A percentile compares a stretch with the other conserved stretches of the same genome.
Conservation (phyloP, 2,797 vertebrate species). For the Orientallactaga sibirica region DNA sequence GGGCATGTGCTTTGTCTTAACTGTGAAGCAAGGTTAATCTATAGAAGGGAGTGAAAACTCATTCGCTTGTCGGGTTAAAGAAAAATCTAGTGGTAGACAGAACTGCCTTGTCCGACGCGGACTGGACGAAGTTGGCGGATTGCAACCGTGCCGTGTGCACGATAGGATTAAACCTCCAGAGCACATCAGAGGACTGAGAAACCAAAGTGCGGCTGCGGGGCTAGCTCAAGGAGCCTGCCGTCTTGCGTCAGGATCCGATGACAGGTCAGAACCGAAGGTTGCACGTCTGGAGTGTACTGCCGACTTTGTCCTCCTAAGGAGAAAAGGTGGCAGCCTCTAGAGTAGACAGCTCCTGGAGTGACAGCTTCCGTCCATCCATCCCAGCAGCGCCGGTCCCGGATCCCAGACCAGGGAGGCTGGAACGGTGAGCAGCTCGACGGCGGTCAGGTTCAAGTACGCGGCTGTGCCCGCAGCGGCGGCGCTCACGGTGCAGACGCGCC, state of each 20-base stretch:
- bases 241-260: conserved; percentile 36
- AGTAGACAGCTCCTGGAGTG: not conserved
- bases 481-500: no score
- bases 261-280: conserved; percentile 2
- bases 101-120: not conserved
- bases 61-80: not conserved
- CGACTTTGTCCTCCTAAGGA: not conserved
- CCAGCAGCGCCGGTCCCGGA: not conserved
- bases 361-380: not conserved
- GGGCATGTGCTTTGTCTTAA: not conserved
- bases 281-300: conserved; percentile 9
- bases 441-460: not conserved
- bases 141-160: not conserved
- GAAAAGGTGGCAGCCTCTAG: not conserved
- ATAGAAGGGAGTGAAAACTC: not conserved
- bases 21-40: not conserved
- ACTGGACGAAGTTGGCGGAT: not conserved
- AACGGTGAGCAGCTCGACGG: not conserved
- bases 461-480: not conserved
- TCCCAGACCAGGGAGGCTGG: fast-evolving
- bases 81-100: conserved; percentile 14
- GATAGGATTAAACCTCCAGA: not conserved
- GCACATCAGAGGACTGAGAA: not conserved
- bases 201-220: conserved; percentile 37
- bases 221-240: not conserved